Evolutionary conservation across 2,888 invertebrate genomes (phyloP), one percentile per base, ranked within the genome.

Genomic region (Hecatera dysodea): DNA sequence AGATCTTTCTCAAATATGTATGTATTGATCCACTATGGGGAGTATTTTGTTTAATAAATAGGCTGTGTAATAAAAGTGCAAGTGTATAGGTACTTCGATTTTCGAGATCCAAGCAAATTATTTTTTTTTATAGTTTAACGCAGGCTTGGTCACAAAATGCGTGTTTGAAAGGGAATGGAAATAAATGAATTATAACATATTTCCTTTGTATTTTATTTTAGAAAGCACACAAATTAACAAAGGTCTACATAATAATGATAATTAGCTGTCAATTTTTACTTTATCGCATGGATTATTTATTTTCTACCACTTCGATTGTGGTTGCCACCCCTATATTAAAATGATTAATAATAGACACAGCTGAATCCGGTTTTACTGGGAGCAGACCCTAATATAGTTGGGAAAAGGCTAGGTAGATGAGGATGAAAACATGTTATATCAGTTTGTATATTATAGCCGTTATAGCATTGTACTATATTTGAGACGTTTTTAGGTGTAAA

Each of bases 111-210:
- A 52, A 24, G 12, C 22, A 55, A 39, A 55, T 29, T 12, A 22
- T 29, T 17, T 29, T 29, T 17, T 29, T 36, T 63, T 17, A 15
- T 33, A 46, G 15, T 22, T 15, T 15, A 46, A 29, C 11, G 29
- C 52, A 36, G 12, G 11, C 19, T 29, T 12, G 8, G 29, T 24
- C 7, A 11, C 15, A 46, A 48, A 39, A 22, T 52, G 33, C 24
- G 11, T 61, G 29, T 46, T 62, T 2, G 17, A 61, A 53, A 52
- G 22, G 39, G 65, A 78, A 78, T 72, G 22, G 46, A 72, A 81
- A 78, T 78, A 79, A 82, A 79, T 42, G 33, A 64, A 67, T 2
- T 27, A 60, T 24, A 15, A 27, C 22, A 6, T 33, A 42, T 9
- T 27, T 27, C 67, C 36, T 2, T 22, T 59, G 19, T 27, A 24